phyloP scores from a whole-genome alignment of 2,888 invertebrate genomes.

The Drosophila gaucha region DNA sequence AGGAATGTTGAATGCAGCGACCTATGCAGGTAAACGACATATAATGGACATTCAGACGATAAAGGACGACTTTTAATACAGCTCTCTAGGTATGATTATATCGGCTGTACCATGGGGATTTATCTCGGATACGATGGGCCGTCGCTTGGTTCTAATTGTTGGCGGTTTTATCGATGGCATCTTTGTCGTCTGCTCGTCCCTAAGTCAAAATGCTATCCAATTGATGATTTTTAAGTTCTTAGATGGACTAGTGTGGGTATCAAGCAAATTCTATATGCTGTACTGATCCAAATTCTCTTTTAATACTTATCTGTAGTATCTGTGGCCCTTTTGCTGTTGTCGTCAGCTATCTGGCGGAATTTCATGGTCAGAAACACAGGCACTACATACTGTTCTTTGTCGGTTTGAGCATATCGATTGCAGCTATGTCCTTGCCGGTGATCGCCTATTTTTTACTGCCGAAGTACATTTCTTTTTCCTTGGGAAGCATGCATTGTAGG shows the following conservation, averaged over 20 bases:
- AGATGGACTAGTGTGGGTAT: constrained; percentile 88
- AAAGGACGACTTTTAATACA: background rate
- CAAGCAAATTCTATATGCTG: background rate
- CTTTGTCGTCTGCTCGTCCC: constrained; percentile 87
- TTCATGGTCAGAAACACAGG: constrained; percentile 88
- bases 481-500: constrained; percentile 49
- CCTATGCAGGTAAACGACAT: constrained; percentile 87
- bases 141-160: constrained; percentile 88
- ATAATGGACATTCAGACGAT: no score
- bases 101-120: constrained; percentile 92
- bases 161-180: constrained; percentile 88
- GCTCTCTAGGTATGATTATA: constrained; percentile 88
- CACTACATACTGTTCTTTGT: constrained; percentile 88
- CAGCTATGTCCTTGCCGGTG: constrained; percentile 87
- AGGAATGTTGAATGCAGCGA: constrained; percentile 89
- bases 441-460: constrained; percentile 90
- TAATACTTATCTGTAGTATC: constrained; percentile 83
- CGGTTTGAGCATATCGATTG: constrained; percentile 88
- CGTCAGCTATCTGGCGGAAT: constrained; percentile 89
- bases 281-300: background rate
- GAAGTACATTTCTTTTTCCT: constrained; percentile 65
- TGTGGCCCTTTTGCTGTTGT: constrained; percentile 91
- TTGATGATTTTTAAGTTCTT: constrained; percentile 89
- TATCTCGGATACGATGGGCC: constrained; percentile 89
- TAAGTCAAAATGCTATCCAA: constrained; percentile 88